Base-by-base conservation (phyloP, 2,113 vertebrate species). In the Redunca redunca region DNA sequence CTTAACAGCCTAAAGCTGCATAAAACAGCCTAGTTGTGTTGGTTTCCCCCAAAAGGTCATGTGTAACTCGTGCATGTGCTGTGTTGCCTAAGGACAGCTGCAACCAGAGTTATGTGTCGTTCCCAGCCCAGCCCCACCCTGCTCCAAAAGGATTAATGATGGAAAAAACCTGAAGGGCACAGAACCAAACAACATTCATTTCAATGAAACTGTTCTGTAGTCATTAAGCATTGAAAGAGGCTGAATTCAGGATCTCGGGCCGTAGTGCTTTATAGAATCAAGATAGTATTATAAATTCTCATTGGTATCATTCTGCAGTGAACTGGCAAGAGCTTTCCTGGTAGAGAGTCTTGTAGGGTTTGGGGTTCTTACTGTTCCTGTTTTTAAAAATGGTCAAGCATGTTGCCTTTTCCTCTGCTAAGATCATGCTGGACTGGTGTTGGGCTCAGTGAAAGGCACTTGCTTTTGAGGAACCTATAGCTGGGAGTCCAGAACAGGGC, bases 71-170 rank as follows among this genome's bases (percentile, higher is more conserved):
- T 15, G 84, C n/a, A 15, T 62, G 3, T 82, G 81, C 40, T 60
- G 36, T 55, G 46, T 92, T 92, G 19, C 57, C 15, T 74, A 60
- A 88, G 78, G 67, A 53, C 5, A 46, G 2, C 33, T 50, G 40
- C 9, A 81, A 50, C 82, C 36, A 19, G 83, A 36, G 15, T 91
- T 83, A 40, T 50, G 6, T 53, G 13, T 2, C 33, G 19, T 88
- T 80, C 62, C 53, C 74, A 33, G 95, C 40, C 83, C 57, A 86
- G 88, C 90, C 71, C 90, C 95, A 86, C 94, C 96, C 92, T 30
- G n/a, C 71, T 90, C 74, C 57, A n/a, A 43, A 52, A 97, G 77
- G 92, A 86, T 94, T 98, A 95, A 93, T 60, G 74, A 86, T 64
- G 84, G 88, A 93, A 98, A 95, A 97, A 67, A 5, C 85, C 90